Base-by-base conservation (phyloP, 2,797 vertebrate species). In the Cirrhinus mrigala region DNA sequence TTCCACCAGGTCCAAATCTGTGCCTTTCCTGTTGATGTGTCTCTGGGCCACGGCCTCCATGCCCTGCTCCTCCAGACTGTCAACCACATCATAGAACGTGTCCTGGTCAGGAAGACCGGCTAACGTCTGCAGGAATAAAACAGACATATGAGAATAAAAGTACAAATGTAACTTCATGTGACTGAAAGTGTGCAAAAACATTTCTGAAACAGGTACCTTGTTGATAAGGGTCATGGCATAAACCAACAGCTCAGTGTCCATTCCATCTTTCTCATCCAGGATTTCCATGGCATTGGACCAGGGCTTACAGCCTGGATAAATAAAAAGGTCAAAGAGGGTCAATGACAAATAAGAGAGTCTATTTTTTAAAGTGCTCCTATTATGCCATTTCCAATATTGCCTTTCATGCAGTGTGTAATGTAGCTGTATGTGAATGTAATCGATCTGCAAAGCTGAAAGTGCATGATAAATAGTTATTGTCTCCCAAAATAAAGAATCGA, bases 251-350 rank as follows among this genome's bases (percentile, higher is more conserved):
- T 99, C 98, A 0, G 98, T 98, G 89, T 99, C 98, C 87, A 98
- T 96, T 1, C 98, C 98, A 83, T 99, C 98, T 90, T 99, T 99
- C 91, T 99, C 98, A 73, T 98, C 96, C 90, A 99, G 92, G 85
- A 99, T 98, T 93, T 98, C 98, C 95, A 98, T 97, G 88, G 98
- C 89, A 85, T 97, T 99, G 71, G 96, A 97, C 98, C 98, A 99
- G 22, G 93, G 92, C 86, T 97, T 97, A 88, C 93, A 92, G 85
- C 94, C 98, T 99, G 92, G 1, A 84, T 46, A 62, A 18, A 78
- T 2, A 3, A 11, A 62, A 78, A 8, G 15, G 8, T 37, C 18
- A 16, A 16, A 6, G 69, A 46, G 22, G 22, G 22, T 64, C 62
- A 29, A 3, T 64, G 27, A 64, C 27, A 64, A 7, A 16, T 16